phyloP scores from a whole-genome alignment of 2,888 invertebrate species.

The Torymus aiolomorphi region DNA sequence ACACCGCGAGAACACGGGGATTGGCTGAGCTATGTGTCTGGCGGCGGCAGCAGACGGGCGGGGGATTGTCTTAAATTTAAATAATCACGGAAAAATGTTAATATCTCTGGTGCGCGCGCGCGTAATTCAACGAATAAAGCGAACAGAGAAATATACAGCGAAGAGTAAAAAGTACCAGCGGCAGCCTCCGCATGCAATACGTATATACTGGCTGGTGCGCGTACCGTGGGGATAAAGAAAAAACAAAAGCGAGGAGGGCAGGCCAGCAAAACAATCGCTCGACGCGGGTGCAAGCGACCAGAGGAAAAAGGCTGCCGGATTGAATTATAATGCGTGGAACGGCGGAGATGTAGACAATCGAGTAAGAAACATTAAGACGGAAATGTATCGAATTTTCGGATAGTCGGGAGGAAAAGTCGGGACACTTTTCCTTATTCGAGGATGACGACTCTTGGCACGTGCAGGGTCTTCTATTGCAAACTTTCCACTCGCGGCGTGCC shows the following conservation, averaged over 20 bases:
- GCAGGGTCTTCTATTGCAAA: slow-evolving; percentile 19
- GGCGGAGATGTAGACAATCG: slow-evolving; percentile 18
- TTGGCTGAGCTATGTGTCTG: slow-evolving; percentile 13
- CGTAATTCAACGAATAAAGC: slow-evolving; percentile 71
- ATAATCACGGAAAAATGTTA: slow-evolving; percentile 73
- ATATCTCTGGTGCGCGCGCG: slow-evolving; percentile 58
- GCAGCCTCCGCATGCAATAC: not conserved
- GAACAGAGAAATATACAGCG: slow-evolving; percentile 33
- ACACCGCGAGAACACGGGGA: not conserved
- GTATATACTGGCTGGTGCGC: not conserved
- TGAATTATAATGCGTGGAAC: slow-evolving; percentile 67
- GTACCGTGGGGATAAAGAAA: slow-evolving; percentile 28
- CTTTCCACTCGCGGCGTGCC: slow-evolving; percentile 35
- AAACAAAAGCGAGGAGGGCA: slow-evolving; percentile 38
- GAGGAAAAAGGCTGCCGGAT: slow-evolving; percentile 64
- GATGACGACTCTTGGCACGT: slow-evolving; percentile 13
- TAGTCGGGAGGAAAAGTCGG: slow-evolving; percentile 4
- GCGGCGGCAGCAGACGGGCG: not conserved
- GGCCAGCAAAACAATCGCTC: slow-evolving; percentile 46
- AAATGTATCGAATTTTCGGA: slow-evolving; percentile 58
- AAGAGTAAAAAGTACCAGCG: slow-evolving; percentile 17
- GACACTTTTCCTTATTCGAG: slow-evolving; percentile 3
- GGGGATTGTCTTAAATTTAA: slow-evolving; percentile 72
- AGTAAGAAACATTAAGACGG: slow-evolving; percentile 60
- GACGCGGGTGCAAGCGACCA: slow-evolving; percentile 54